Conservation (phyloP, 2,113 vertebrate species). For the Caretta caretta region DNA sequence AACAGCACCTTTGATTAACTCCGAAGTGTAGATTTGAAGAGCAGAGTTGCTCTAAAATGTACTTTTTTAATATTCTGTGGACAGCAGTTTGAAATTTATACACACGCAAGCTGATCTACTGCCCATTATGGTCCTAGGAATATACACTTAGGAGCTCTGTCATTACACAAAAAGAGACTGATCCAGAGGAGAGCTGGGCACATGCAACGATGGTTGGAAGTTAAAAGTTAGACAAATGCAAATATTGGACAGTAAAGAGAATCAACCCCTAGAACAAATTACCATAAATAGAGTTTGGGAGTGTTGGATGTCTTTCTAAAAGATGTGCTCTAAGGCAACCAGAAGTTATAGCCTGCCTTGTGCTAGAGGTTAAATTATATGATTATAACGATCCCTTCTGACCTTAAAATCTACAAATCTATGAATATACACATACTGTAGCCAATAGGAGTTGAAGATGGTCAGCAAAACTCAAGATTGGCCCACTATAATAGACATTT, state of each 20-base stretch:
- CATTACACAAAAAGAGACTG: background rate
- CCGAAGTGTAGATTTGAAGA: background rate
- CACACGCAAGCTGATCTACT: background rate
- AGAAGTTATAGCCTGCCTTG: background rate
- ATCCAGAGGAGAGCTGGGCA: background rate
- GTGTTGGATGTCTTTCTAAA: background rate
- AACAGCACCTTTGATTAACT: background rate
- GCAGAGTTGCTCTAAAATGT: background rate
- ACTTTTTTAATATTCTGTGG: background rate
- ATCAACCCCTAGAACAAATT: background rate
- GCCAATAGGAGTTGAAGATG: background rate
- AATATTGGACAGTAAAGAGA: background rate
- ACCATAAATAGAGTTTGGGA: background rate
- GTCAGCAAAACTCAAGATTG: fast-evolving
- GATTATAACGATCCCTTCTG: background rate
- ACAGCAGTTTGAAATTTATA: background rate
- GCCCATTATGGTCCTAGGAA: background rate
- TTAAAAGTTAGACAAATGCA: background rate
- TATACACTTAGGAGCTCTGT: background rate
- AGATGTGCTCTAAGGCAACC: background rate
- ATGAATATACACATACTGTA: background rate
- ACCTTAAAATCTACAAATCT: fast-evolving
- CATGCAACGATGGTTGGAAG: background rate
- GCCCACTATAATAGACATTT: background rate
- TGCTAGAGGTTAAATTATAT: background rate